Base-by-base conservation (phyloP, 2,888 invertebrate genomes). In the Cantharis rufa region DNA sequence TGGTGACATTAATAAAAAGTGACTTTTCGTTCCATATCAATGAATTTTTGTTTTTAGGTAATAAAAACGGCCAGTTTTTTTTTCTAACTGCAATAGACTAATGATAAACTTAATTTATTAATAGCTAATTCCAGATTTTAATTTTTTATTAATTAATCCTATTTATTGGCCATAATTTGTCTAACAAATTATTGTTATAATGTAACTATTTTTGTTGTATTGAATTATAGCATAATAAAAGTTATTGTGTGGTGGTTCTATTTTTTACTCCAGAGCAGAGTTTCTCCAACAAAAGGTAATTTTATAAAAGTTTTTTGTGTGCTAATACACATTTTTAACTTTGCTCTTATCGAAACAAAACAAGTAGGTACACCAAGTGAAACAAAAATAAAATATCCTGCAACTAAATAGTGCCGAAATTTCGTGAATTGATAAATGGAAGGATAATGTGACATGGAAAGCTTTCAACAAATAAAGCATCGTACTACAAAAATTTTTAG, bases 31-130 rank as follows among this genome's bases (percentile, higher is more conserved):
- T 66, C 64, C 24, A 21, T 21, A 18, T 66, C 64, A 21, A 21
- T 64, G 18, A 18, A 64, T 24, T 66, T 21, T 24, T n/a, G 24
- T n/a, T 66, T 15, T n/a, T 66, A 21, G 18, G 15, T 66, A 66
- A 24, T 48, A 66, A 66, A 64, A 21, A 66, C 64, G 64, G 64
- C 64, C 64, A 66, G 64, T 66, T 66, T 66, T 18, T 64, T 64
- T 28, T 11, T 28, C 21, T 21, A 21, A 21, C 5, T 21, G 21
- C 18, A 66, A 66, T 21, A 21, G 16, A 66, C 63, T 18, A 66
- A n/a, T 21, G n/a, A 21, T 66, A 24, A 66, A 13, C 0, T 66
- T 66, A 66, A 66, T 24, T 63, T 48, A 48, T 63, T 66, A 66
- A n/a, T 66, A 24, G n/a, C n/a, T 66, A 21, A 66, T 21, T 66